Evolutionary conservation across 37 sponge, comb jelly and placozoan species (phyloP), one percentile per base, ranked within the genome.

Genomic region (Ianthella basta): DNA sequence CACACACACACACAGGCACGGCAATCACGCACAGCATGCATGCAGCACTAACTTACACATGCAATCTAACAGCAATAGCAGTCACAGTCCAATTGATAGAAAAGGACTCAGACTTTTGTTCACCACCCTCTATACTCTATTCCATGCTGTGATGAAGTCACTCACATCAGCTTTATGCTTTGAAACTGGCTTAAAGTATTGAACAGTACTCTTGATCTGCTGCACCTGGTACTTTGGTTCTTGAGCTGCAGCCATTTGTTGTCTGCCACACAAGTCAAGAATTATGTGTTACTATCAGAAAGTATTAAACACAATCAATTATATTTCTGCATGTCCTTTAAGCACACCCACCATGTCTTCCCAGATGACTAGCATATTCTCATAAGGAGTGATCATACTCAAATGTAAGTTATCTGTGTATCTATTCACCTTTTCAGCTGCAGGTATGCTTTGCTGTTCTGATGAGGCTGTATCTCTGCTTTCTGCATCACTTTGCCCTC

Each of bases 401-500:
- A 44, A 3, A 44, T 3, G 50, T 44, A 8, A 44, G 8, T 8
- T 44, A 8, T 8, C 3, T 44, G 8, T 44, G 50, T 8, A 3
- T 8, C 8, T 10, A 8, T 8, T 44, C 50, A 96, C 97, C 72
- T 80, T 60, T 97, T 97, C 83, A 97, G 87, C 27, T 86, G 72
- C 91, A 95, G 83, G 86, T 97, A 97, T 24, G 56, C 63, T 35
- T 70, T 56, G 50, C 50, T 44, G 44, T 79, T 87, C 29, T 81
- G 81, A 8, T 86, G 50, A 15, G 96, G 93, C 55, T 93, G 92
- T 35, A 94, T 83, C 18, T 97, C 97, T 70, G 93, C 95, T 55
- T 84, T 88, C 35, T 95, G 95, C 18, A 59, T 79, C 21, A 97
- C 91, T 82, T 86, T 97, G 25, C 97, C 97, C 68, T 93, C 97